Percentiles rank a stretch among this genome's conserved stretches.
These are phyloP conservation scores for Oreonectes daqikongensis DNA, from an alignment of 2,797 vertebrate species.

Conservation along the genomic window DNA sequence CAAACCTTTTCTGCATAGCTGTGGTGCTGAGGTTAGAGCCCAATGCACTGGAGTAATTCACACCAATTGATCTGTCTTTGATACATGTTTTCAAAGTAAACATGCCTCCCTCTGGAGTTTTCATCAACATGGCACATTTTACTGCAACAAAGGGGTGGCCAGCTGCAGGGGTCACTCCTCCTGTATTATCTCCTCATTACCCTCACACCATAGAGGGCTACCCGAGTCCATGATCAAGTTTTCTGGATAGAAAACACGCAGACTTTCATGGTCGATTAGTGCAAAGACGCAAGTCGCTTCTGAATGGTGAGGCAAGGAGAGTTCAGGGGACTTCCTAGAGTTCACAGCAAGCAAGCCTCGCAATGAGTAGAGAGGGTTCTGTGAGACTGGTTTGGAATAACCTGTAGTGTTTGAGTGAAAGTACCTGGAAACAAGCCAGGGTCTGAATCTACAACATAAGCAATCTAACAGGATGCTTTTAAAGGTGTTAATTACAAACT, in stretches of 20 bases:
- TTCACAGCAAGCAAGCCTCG: slow-evolving; percentile 63
- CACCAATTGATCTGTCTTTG: slow-evolving; percentile 65
- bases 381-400: slow-evolving; percentile 60
- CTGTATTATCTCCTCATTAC: slow-evolving; percentile 62
- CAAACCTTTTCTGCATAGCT: slow-evolving; percentile 58
- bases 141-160: slow-evolving; percentile 10
- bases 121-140: slow-evolving; percentile 53
- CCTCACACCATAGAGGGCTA: slow-evolving; percentile 48
- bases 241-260: slow-evolving; percentile 58
- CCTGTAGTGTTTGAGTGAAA: slow-evolving; percentile 66
- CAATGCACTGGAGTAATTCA: slow-evolving; percentile 60
- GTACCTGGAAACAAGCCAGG: slow-evolving; percentile 70
- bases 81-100: slow-evolving; percentile 72
- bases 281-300: slow-evolving; percentile 53
- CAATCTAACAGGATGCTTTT: slow-evolving; percentile 47
- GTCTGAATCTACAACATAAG: slow-evolving; percentile 38
- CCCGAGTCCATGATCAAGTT: slow-evolving; percentile 39
- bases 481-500: slow-evolving; percentile 44
- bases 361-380: slow-evolving; percentile 49
- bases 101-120: slow-evolving; percentile 53
- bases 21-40: slow-evolving; percentile 62
- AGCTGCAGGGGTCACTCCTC: slow-evolving; percentile 41
- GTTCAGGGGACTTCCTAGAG: slow-evolving; percentile 81
- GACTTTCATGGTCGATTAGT: slow-evolving; percentile 61
- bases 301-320: slow-evolving; percentile 60